These are phyloP conservation scores for Acomys russatus DNA, from an alignment of 2,797 vertebrate genomes.

Conservation along the genomic window DNA sequence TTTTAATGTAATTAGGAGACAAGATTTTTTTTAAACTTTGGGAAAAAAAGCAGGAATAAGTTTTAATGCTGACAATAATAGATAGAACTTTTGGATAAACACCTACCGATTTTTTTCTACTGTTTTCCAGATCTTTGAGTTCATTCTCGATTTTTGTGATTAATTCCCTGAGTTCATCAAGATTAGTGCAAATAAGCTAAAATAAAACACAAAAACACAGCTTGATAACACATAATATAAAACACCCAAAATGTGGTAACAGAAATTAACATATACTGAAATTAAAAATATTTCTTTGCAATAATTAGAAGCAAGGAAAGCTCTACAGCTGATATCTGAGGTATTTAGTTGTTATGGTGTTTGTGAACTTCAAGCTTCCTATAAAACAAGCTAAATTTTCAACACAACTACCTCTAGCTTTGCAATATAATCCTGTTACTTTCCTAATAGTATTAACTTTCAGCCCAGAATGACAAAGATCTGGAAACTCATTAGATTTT, in stretches of 20 bases:
- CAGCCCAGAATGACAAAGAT: conserved; percentile 80
- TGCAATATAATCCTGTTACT: conserved; percentile 69
- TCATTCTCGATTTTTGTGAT: conserved; percentile 98
- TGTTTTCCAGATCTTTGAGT: conserved; percentile 96
- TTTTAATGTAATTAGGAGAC: conserved; percentile 80
- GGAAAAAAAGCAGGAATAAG: conserved; percentile 82
- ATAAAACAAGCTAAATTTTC: conserved; percentile 75
- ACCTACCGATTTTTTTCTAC: conserved; percentile 98
- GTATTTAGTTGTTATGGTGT: conserved; percentile 70
- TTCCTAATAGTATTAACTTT: conserved; percentile 72
- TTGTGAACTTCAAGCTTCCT: conserved; percentile 74
- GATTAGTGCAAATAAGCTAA: conserved; percentile 98
- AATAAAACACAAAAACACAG: conserved; percentile 88
- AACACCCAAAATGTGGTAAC: conserved; percentile 85
- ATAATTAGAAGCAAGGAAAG: conserved; percentile 73
- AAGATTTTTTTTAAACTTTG: conserved; percentile 76
- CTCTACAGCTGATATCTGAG: conserved; percentile 66
- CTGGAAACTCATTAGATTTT: conserved; percentile 81
- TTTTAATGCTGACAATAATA: conserved; percentile 84
- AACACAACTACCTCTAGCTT: conserved; percentile 41
- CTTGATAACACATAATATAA: conserved; percentile 87
- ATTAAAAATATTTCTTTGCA: conserved; percentile 75
- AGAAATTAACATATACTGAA: conserved; percentile 83
- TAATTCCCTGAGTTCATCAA: conserved; percentile 96
- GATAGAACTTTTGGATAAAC: conserved; percentile 87